These are phyloP conservation scores for Potamarius usumacintae DNA, from an alignment of 2,113 vertebrate species.

Conservation along the genomic window DNA sequence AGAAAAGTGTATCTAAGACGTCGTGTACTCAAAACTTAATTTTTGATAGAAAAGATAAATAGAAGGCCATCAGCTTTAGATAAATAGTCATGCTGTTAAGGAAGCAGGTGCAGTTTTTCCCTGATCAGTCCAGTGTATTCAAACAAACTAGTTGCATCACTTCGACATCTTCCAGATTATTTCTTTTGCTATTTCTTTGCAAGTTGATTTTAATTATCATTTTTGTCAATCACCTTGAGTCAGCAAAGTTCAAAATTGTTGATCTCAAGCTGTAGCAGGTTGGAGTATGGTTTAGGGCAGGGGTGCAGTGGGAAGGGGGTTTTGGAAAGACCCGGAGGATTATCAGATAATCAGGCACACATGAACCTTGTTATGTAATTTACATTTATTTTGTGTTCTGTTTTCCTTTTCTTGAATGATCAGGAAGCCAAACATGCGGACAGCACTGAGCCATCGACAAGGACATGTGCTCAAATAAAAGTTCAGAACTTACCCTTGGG, in stretches of 20 bases:
- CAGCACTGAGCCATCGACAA: not conserved
- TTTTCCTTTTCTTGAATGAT: not conserved
- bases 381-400: not conserved
- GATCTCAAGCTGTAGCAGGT: not conserved
- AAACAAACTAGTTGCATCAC: not conserved
- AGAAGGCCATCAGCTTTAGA: not conserved
- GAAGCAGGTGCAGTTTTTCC: slow-evolving; percentile 11
- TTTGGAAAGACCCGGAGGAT: not conserved
- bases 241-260: not conserved
- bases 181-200: not conserved
- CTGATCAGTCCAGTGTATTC: not conserved
- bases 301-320: not conserved
- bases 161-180: not conserved
- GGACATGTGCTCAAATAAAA: not conserved
- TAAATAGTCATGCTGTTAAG: not conserved
- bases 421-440: not conserved
- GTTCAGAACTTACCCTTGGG: not conserved
- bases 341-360: not conserved
- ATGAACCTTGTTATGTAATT: not conserved
- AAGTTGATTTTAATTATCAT: not conserved
- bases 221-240: not conserved
- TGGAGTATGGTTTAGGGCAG: not conserved
- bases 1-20: not conserved
- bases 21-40: not conserved
- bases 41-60: slow-evolving; percentile 2